Evolutionary conservation across 2,888 invertebrate species (phyloP).

Genomic region (Parthenolecanium corni): DNA sequence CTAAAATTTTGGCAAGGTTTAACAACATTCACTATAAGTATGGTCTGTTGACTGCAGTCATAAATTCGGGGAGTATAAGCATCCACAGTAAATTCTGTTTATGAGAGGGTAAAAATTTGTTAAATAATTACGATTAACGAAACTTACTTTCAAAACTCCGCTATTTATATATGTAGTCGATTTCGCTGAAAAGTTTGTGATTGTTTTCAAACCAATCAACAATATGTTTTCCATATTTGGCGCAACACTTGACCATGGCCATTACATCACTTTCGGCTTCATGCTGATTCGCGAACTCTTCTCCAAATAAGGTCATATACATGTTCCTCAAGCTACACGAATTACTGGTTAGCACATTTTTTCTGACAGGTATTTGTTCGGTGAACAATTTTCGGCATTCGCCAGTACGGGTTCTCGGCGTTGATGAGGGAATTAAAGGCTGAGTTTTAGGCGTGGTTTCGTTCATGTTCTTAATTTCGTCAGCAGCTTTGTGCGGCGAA

Average conservation of each 20-base stretch:
- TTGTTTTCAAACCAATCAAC: slow-evolving; percentile 3
- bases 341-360: not conserved
- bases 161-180: not conserved
- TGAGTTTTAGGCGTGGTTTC: slow-evolving; percentile 10
- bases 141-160: no score
- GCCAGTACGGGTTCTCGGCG: not conserved
- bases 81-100: no score
- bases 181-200: not conserved
- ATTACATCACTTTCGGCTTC: slow-evolving; percentile 9
- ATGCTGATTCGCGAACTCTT: not conserved
- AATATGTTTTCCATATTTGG: not conserved
- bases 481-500: not conserved
- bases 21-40: no score
- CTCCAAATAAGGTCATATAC: not conserved
- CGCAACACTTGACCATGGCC: not conserved
- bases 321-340: not conserved
- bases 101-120: no score
- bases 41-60: no score
- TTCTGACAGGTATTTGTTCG: not conserved
- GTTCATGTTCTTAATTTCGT: not conserved
- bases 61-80: no score
- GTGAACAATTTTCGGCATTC: not conserved
- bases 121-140: no score
- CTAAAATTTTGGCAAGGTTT: no score
- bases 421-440: not conserved